These are phyloP conservation scores for Poeciliopsis prolifica DNA, from an alignment of 2,113 vertebrate genomes.

Conservation along the genomic window DNA sequence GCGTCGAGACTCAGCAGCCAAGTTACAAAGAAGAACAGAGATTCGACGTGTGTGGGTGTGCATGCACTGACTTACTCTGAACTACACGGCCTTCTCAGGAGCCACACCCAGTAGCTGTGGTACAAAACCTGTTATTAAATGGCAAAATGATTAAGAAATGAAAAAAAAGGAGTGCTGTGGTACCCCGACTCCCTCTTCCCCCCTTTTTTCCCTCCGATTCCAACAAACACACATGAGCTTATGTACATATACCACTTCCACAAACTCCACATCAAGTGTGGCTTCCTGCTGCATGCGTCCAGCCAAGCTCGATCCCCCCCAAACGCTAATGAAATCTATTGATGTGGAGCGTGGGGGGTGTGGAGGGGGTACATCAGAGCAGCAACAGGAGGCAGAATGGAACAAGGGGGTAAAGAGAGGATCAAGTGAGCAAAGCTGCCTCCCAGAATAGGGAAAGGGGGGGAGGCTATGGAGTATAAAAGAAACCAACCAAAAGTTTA, in stretches of 20 bases:
- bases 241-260: conserved; percentile 55
- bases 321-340: conserved; percentile 80
- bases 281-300: conserved; percentile 72
- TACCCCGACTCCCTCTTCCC: conserved; percentile 48
- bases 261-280: conserved; percentile 61
- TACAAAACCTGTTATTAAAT: conserved; percentile 89
- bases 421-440: conserved; percentile 59
- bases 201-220: not conserved
- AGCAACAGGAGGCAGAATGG: conserved; percentile 45
- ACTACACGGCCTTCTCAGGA: conserved; percentile 94
- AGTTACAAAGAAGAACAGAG: not conserved
- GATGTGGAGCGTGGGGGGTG: conserved; percentile 71
- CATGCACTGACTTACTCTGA: conserved; percentile 86
- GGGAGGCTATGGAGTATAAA: conserved; percentile 47
- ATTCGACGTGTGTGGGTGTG: not conserved
- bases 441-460: conserved; percentile 63
- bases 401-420: conserved; percentile 44
- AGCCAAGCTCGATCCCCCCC: conserved; percentile 72
- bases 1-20: not conserved
- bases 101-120: conserved; percentile 96
- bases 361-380: conserved; percentile 63
- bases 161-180: conserved; percentile 63
- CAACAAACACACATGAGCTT: conserved; percentile 16
- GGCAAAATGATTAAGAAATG: conserved; percentile 78
- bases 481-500: conserved; percentile 74